Evolutionary conservation across 2,113 vertebrate genomes (phyloP).

Genomic region (Nipponia nippon): DNA sequence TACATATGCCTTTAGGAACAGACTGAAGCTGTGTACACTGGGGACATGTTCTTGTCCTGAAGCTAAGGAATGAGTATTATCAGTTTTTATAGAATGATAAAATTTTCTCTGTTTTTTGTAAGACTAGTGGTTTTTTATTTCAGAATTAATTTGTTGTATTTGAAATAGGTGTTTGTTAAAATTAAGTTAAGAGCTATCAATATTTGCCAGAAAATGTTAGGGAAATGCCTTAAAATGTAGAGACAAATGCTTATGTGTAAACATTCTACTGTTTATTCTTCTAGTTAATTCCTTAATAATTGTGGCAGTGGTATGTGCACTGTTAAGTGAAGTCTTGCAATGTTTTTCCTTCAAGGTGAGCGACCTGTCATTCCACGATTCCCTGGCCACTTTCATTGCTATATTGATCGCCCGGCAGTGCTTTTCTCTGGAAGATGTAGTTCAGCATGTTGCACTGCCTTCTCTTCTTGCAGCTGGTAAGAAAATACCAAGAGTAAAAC

Average conservation of each 20-base stretch:
- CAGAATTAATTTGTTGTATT: not conserved
- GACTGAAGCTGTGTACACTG: not conserved
- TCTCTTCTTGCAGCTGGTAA: slow-evolving; percentile 79
- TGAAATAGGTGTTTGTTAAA: not conserved
- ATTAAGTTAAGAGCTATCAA: not conserved
- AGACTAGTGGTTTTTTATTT: not conserved
- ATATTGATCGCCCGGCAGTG: slow-evolving; percentile 77
- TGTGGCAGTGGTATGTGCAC: not conserved
- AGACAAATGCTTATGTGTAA: not conserved
- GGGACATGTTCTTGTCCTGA: not conserved
- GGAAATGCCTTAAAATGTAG: not conserved
- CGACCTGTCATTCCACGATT: slow-evolving; percentile 79
- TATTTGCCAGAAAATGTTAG: not conserved
- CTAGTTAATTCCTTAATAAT: not conserved
- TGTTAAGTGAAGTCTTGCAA: not conserved
- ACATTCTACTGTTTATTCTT: not conserved
- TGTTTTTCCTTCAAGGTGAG: slow-evolving; percentile 71
- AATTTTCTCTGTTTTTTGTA: not conserved
- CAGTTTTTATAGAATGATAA: not conserved
- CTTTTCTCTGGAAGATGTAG: slow-evolving; percentile 78
- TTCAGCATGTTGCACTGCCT: slow-evolving; percentile 76
- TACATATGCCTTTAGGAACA: not conserved
- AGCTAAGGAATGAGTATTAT: not conserved
- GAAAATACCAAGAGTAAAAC: not conserved
- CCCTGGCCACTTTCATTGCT: slow-evolving; percentile 76